Conservation (phyloP, 2,888 invertebrate genomes). For the Julus scanicus region DNA sequence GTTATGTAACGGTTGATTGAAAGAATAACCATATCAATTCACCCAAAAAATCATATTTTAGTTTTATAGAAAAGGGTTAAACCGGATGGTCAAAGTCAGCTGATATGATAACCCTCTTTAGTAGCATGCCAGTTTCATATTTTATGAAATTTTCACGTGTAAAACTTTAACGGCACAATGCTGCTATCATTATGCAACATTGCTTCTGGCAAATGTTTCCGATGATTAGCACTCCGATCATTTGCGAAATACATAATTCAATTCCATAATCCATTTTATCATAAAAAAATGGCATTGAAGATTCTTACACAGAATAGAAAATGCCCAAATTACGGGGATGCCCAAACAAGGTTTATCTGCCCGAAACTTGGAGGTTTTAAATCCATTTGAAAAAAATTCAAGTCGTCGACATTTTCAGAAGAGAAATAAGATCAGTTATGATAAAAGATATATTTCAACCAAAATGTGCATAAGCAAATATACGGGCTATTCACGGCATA, state of each 20-base stretch:
- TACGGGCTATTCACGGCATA: neutral
- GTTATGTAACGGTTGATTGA: too few relatives aligned
- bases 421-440: slow-evolving; percentile 18
- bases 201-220: neutral
- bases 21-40: too few relatives aligned
- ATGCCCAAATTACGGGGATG: slow-evolving; percentile 5
- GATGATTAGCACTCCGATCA: neutral
- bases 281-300: neutral
- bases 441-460: slow-evolving; percentile 25
- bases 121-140: too few relatives aligned
- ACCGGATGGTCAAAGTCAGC: too few relatives aligned
- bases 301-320: neutral
- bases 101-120: too few relatives aligned
- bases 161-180: too few relatives aligned
- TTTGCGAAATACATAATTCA: neutral
- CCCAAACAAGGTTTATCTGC: neutral
- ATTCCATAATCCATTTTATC: neutral
- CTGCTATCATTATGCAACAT: neutral
- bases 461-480: slow-evolving; percentile 36
- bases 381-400: neutral
- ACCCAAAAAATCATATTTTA: too few relatives aligned
- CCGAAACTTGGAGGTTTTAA: neutral
- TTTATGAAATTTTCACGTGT: too few relatives aligned
- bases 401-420: neutral
- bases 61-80: too few relatives aligned